phyloP scores from a whole-genome alignment of 1,140 invertebrate genomes.

The Listronotus bonariensis region DNA sequence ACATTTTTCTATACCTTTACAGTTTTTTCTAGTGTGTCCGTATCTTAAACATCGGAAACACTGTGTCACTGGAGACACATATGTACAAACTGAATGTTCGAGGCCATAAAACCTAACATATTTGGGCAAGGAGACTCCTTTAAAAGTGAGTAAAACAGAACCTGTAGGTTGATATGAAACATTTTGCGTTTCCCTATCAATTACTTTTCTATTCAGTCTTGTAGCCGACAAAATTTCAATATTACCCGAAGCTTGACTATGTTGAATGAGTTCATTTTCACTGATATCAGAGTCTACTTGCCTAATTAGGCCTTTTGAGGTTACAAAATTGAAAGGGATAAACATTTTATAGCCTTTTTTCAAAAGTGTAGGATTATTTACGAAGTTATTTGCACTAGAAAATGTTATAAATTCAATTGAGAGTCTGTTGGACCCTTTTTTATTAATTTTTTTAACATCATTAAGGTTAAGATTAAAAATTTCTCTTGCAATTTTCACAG shows the following conservation, averaged over 20 bases:
- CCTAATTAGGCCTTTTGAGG: no score
- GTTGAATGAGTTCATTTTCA: no score
- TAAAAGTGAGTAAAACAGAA: slow-evolving; percentile 7
- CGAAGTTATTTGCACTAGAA: no score
- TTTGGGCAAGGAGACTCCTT: not conserved
- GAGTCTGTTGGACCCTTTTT: no score
- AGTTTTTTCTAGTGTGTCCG: slow-evolving; percentile 10
- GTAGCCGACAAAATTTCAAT: not conserved
- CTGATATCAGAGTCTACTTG: no score
- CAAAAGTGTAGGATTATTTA: no score
- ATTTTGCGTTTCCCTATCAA: not conserved
- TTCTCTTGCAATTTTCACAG: no score
- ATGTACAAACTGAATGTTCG: not conserved
- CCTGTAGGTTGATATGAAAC: slow-evolving; percentile 1
- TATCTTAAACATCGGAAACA: slow-evolving; percentile 15
- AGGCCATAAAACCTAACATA: not conserved
- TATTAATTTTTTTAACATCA: no score
- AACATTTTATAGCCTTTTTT: no score
- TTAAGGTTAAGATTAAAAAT: no score
- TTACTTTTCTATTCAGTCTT: slow-evolving; percentile 4
- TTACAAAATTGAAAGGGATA: no score
- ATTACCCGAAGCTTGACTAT: slow-evolving; percentile 1
- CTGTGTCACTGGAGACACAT: slow-evolving; percentile 17
- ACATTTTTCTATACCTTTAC: slow-evolving; percentile 14
- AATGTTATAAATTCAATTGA: no score